Percentiles rank a stretch among this genome's conserved stretches.
phyloP scores from a whole-genome alignment of 2,888 invertebrate genomes.

The Hypselothyrea guttata region DNA sequence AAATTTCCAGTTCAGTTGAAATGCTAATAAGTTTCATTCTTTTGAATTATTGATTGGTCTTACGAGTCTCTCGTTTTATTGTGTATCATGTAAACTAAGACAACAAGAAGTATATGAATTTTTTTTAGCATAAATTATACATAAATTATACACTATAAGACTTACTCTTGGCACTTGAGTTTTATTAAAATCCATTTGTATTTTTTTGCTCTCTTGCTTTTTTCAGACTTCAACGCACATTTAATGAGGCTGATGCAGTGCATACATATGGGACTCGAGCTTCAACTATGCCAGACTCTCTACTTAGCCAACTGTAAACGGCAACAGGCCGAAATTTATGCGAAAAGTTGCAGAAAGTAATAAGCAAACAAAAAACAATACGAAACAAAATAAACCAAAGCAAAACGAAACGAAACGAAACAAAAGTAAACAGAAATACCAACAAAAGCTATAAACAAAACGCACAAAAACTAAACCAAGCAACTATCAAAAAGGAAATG shows the following conservation, averaged over 20 bases:
- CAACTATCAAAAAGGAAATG: conserved; percentile 39
- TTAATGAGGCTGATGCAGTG: conserved; percentile 54
- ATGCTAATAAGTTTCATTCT: not conserved
- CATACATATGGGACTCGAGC: conserved; percentile 45
- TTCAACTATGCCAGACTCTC: conserved; percentile 14
- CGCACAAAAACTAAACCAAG: conserved; percentile 39
- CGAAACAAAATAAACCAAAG: conserved; percentile 27
- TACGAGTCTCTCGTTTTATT: too few relatives aligned
- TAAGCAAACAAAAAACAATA: conserved; percentile 50
- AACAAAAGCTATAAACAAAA: conserved; percentile 54
- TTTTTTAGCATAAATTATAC: conserved; percentile 18
- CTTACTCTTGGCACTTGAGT: conserved; percentile 8
- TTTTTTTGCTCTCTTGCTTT: conserved; percentile 18
- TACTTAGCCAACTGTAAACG: conserved; percentile 59
- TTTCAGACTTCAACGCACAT: conserved; percentile 49
- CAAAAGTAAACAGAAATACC: conserved; percentile 35
- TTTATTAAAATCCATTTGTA: conserved; percentile 53
- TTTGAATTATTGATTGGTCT: too few relatives aligned
- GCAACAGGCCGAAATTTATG: conserved; percentile 69
- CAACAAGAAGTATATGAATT: conserved; percentile 6
- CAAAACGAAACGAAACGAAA: conserved; percentile 31
- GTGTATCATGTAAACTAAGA: too few relatives aligned
- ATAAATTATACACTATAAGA: conserved; percentile 14
- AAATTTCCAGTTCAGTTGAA: not conserved
- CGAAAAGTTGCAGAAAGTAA: conserved; percentile 69